Conservation (phyloP, 2,797 vertebrate genomes). For the Lutra lutra region DNA sequence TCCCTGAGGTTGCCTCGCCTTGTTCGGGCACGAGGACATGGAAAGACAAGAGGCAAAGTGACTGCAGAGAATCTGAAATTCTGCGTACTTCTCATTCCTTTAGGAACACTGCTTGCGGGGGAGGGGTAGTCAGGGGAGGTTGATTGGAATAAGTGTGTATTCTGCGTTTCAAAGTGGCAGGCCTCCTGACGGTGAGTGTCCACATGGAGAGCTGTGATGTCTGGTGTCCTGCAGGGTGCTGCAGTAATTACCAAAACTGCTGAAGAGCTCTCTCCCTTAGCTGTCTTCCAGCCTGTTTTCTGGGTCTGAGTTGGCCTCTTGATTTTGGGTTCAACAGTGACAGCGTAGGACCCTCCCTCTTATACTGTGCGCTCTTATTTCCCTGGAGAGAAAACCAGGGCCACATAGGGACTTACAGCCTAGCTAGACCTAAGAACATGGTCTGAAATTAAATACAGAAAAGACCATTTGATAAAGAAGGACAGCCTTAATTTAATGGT, state of each 20-base stretch:
- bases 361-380: not conserved
- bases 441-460: not conserved
- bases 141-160: not conserved
- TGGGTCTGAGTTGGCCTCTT: not conserved
- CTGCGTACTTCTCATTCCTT: not conserved
- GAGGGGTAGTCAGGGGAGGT: not conserved
- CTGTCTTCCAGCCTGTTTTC: not conserved
- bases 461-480: not conserved
- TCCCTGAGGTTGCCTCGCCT: not conserved
- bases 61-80: not conserved
- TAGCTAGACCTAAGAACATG: not conserved
- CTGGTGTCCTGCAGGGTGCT: not conserved
- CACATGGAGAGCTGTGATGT: not conserved
- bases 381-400: not conserved
- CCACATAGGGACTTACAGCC: not conserved
- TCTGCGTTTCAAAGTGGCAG: not conserved
- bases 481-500: not conserved
- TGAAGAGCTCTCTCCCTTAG: not conserved
- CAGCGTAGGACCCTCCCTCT: not conserved
- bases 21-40: not conserved
- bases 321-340: not conserved
- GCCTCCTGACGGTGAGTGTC: not conserved
- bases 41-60: not conserved
- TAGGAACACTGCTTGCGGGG: not conserved
- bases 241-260: not conserved